Conservation (phyloP, 2,113 vertebrate species). For the Myanophis thanlyinensis region DNA sequence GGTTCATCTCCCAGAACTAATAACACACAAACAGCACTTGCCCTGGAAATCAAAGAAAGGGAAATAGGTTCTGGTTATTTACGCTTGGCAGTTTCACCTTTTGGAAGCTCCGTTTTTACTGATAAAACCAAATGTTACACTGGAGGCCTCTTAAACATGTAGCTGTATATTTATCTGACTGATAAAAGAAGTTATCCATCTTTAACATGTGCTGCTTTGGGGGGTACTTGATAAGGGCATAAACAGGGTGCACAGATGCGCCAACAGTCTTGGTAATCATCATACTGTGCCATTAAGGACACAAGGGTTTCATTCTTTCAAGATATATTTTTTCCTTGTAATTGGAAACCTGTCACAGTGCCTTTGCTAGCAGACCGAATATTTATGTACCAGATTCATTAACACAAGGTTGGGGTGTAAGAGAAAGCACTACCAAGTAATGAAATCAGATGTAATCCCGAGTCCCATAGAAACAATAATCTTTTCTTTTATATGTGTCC, state of each 20-base stretch:
- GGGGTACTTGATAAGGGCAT: slow-evolving; percentile 39
- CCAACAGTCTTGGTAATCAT: slow-evolving; percentile 60
- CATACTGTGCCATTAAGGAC: slow-evolving; percentile 41
- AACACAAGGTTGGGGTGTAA: background rate
- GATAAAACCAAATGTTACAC: background rate
- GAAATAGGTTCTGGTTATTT: slow-evolving; percentile 17
- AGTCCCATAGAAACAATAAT: slow-evolving; percentile 19
- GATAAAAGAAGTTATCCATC: slow-evolving; percentile 33
- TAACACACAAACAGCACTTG: background rate
- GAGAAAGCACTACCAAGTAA: slow-evolving; percentile 26
- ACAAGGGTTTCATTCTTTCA: slow-evolving; percentile 60
- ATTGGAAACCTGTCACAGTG: slow-evolving; percentile 53
- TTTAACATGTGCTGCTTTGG: slow-evolving; percentile 41
- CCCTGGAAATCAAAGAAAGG: background rate
- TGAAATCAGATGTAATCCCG: slow-evolving; percentile 40
- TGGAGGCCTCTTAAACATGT: slow-evolving; percentile 9
- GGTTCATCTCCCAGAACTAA: background rate
- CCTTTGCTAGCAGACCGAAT: slow-evolving; percentile 51
- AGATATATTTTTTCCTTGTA: slow-evolving; percentile 58
- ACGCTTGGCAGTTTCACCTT: slow-evolving; percentile 13
- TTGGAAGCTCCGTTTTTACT: slow-evolving; percentile 31
- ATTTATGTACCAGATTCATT: slow-evolving; percentile 50
- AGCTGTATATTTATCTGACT: background rate
- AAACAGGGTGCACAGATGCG: slow-evolving; percentile 62
- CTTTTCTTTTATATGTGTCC: slow-evolving; percentile 23